Conservation (phyloP, 2,888 invertebrate genomes). For the Eristalinus sepulchralis region DNA sequence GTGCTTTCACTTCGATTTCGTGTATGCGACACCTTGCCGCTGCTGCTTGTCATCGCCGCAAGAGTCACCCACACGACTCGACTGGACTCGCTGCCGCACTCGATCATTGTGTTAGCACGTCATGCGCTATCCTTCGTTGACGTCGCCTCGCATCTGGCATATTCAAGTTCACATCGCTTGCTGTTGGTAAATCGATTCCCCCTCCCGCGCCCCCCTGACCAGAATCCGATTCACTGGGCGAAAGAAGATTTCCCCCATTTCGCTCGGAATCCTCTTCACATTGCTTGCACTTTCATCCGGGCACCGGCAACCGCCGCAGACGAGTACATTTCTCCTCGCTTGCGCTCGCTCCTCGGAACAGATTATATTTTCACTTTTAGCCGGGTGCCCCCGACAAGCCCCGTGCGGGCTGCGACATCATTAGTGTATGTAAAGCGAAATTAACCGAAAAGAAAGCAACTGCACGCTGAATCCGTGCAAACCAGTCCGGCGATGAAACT, state of each 20-base stretch:
- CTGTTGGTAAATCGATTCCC: background rate
- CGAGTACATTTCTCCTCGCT: slow-evolving; percentile 30
- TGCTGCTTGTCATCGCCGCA: background rate
- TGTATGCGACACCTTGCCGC: background rate
- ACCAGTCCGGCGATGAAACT: slow-evolving; percentile 29
- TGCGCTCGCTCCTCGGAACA: background rate
- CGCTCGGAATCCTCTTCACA: slow-evolving; percentile 42
- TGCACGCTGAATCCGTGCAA: slow-evolving; percentile 18
- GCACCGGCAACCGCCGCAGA: background rate
- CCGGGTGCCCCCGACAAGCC: background rate
- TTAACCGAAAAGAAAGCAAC: slow-evolving; percentile 65
- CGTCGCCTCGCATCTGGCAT: background rate
- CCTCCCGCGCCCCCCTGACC: background rate
- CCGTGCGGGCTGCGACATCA: slow-evolving; percentile 34
- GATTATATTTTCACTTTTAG: slow-evolving; percentile 64
- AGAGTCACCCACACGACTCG: background rate
- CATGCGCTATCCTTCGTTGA: background rate
- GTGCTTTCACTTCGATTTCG: background rate
- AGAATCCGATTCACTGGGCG: slow-evolving; percentile 7
- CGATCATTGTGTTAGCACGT: background rate
- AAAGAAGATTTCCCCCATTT: slow-evolving; percentile 52
- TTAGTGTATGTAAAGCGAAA: slow-evolving; percentile 61
- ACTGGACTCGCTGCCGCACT: background rate
- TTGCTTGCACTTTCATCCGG: slow-evolving; percentile 65
- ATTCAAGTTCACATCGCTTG: slow-evolving; percentile 19